Percentiles rank a stretch among this genome's conserved stretches.
phyloP scores from a whole-genome alignment of 2,888 invertebrate species.

The Podotricha telesiphe region DNA sequence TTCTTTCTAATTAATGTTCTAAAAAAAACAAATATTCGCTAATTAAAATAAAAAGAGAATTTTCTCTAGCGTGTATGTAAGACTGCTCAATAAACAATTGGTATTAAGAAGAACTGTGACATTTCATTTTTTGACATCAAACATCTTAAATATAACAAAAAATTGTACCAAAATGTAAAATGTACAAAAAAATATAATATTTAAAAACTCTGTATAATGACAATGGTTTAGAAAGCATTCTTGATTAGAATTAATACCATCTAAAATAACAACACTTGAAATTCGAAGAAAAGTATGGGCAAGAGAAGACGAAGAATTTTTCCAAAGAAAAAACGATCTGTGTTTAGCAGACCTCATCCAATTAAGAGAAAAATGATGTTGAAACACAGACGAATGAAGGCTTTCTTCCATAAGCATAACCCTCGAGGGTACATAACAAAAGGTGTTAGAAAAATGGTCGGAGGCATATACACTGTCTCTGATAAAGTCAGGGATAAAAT shows the following conservation, averaged over 20 bases:
- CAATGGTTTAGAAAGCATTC: background rate
- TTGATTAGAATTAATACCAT: background rate
- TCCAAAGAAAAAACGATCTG: slow-evolving; percentile 61
- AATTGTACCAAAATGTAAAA: slow-evolving; percentile 37
- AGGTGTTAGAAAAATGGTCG: slow-evolving; percentile 60
- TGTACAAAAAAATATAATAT: slow-evolving; percentile 10
- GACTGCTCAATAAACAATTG: slow-evolving; percentile 34
- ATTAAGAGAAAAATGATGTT: slow-evolving; percentile 64
- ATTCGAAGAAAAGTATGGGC: slow-evolving; percentile 53
- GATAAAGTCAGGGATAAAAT: slow-evolving; percentile 67
- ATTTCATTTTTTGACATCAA: slow-evolving; percentile 24
- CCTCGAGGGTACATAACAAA: slow-evolving; percentile 54
- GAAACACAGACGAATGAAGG: slow-evolving; percentile 60
- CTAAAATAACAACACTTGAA: background rate
- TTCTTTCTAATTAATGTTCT: no score
- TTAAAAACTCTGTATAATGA: background rate
- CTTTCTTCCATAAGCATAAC: slow-evolving; percentile 63
- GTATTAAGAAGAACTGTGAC: slow-evolving; percentile 30
- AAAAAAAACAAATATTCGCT: no score
- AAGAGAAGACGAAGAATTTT: slow-evolving; percentile 60
- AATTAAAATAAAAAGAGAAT: background rate
- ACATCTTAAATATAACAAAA: slow-evolving; percentile 20
- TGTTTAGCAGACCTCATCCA: slow-evolving; percentile 67
- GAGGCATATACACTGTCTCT: slow-evolving; percentile 62
- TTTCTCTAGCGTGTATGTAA: background rate